Percentiles rank a stretch among this genome's conserved stretches.
These are phyloP conservation scores for Pseudois nayaur DNA, from an alignment of 2,113 vertebrate genomes.

Conservation along the genomic window DNA sequence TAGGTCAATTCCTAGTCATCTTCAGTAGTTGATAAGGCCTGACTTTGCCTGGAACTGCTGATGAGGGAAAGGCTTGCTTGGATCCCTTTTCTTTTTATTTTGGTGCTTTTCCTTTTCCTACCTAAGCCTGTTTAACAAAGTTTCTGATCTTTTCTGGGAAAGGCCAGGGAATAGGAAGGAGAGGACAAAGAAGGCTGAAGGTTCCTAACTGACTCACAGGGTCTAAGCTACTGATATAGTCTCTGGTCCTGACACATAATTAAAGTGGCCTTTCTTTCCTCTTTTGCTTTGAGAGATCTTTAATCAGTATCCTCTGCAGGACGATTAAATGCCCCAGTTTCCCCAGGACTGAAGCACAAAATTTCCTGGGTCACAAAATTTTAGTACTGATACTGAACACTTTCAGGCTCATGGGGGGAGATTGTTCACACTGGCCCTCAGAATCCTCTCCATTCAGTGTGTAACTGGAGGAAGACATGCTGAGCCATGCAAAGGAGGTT, in stretches of 20 bases:
- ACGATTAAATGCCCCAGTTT: neutral
- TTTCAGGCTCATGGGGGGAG: fast-evolving
- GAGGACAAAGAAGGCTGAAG: neutral
- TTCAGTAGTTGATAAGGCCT: neutral
- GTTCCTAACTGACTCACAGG: neutral
- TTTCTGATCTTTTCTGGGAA: neutral
- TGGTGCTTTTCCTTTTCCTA: neutral
- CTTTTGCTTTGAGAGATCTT: neutral
- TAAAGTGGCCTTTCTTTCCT: neutral
- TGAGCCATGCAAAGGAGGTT: neutral
- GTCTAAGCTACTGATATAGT: neutral
- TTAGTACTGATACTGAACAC: neutral
- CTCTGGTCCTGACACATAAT: neutral
- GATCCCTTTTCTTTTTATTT: neutral
- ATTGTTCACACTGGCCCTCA: neutral
- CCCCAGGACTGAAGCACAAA: neutral
- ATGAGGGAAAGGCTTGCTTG: neutral
- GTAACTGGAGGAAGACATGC: neutral
- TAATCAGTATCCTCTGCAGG: neutral
- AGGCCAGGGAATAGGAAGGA: neutral
- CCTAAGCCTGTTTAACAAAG: neutral
- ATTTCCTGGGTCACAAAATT: neutral
- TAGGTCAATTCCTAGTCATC: neutral
- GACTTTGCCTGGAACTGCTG: neutral
- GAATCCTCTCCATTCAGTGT: neutral